Base-by-base conservation (phyloP, 2,888 invertebrate genomes). In the Leptinotarsa rubiginosa region DNA sequence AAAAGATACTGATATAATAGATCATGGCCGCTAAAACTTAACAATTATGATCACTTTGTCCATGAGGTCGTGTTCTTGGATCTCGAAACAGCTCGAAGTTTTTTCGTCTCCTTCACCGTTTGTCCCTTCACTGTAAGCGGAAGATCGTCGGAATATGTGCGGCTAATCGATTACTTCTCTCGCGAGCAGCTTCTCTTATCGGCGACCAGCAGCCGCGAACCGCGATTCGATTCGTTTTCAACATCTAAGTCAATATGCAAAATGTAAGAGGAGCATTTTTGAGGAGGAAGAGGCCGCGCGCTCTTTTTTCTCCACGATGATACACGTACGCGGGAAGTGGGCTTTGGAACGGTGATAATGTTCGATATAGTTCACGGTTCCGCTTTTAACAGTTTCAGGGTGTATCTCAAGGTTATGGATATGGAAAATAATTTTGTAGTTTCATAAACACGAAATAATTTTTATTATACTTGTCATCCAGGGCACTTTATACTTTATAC, bases 201-300 rank as follows among this genome's bases (percentile, higher is more conserved):
- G 79, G 82, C 82, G 85, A 83, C 85, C 85, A 83, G 84, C 85
- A 86, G 85, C 83, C 82, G 82, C 77, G 80, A 41, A 41, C 41
- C 41, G 41, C 41, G 79, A 52, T 71, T 70, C 70, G 77, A 77
- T 75, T 75, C 77, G 66, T 73, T 72, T 75, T 64, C 73, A 72
- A 77, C 73, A 73, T 73, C 75, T 77, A 73, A 77, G 77, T 77
- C 77, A 77, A 77, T 77, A 77, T 77, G 75, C 75, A 73, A 77
- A 77, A 77, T 72, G 70, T 74, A 73, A 59, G 70, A 76, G 65
- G 73, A 69, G 47, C 20, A 47, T 69, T 56, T 22, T 69, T 41
- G 56, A 54, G 54, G 41, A 41, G 41, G 41, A 41, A 10, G 41
- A 41, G 41, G 10, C 10, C 41, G 41, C 20, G 56, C 3, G 12